Percentiles rank a stretch among this genome's conserved stretches.
Evolutionary conservation across 2,888 invertebrate species (phyloP).

Genomic region (Yponomeuta evonymella): DNA sequence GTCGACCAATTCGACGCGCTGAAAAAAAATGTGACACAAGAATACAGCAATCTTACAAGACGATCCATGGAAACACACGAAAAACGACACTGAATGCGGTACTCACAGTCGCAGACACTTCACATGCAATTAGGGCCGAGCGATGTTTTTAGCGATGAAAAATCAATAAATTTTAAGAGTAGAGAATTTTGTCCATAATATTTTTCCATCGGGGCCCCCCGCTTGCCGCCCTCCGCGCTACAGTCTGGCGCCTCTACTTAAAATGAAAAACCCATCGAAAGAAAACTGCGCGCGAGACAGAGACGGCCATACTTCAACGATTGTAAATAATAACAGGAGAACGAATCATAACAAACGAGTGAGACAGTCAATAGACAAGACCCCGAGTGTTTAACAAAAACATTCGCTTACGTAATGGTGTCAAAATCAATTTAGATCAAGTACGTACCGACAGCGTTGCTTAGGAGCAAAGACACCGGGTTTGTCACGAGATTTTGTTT

Average conservation of each 20-base stretch:
- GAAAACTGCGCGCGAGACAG: slow-evolving; percentile 61
- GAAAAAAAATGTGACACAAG: slow-evolving; percentile 69
- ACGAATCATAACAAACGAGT: slow-evolving; percentile 68
- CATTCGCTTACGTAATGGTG: slow-evolving; percentile 48
- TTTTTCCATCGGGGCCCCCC: slow-evolving; percentile 59
- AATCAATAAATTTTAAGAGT: slow-evolving; percentile 74
- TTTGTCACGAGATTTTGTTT: slow-evolving; percentile 25
- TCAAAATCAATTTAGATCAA: slow-evolving; percentile 23
- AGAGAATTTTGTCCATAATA: slow-evolving; percentile 60
- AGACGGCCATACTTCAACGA: slow-evolving; percentile 59
- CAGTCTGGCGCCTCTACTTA: slow-evolving; percentile 51
- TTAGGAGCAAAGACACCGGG: slow-evolving; percentile 18
- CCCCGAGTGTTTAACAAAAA: slow-evolving; percentile 42
- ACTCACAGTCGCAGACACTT: slow-evolving; percentile 49
- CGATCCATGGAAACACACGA: slow-evolving; percentile 46
- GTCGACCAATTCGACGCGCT: slow-evolving; percentile 49
- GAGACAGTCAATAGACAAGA: slow-evolving; percentile 45
- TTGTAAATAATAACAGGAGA: slow-evolving; percentile 66
- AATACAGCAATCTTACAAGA: slow-evolving; percentile 38
- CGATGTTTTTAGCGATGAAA: slow-evolving; percentile 64
- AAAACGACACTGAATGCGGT: slow-evolving; percentile 41
- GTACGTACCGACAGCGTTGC: slow-evolving; percentile 28
- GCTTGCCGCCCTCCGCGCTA: slow-evolving; percentile 42
- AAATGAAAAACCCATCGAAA: slow-evolving; percentile 64
- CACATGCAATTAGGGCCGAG: slow-evolving; percentile 57